Evolutionary conservation across 2,888 invertebrate species (phyloP), one percentile per base, ranked within the genome.

Genomic region (Fragum fragum): DNA sequence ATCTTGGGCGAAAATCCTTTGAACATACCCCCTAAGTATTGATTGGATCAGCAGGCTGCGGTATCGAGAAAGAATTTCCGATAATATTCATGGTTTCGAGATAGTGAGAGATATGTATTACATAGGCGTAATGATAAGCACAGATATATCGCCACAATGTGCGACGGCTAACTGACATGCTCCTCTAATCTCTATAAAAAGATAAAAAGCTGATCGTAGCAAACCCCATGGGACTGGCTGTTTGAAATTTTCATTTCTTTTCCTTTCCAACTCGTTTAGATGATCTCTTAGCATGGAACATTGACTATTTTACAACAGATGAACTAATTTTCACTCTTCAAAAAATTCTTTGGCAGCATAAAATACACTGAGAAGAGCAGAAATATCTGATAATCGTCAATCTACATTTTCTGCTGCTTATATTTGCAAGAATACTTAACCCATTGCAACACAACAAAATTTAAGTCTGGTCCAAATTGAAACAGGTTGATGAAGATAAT

Each of bases 1-100:
- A 85, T 85, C 85, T 75, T 77, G 71, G 63, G 72, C 42, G 76
- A 73, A 72, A 79, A 79, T 77, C 83, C 83, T 86, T 86, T 86
- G 86, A 86, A 81, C 73, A 36, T 73, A 74, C 83, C 83, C 83
- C 83, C 83, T 76, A 83, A 52, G 79, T 66, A 61, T 68, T 80
- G 83, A 83, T 83, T 76, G 36, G 66, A 83, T 80, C 79, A 76
- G 28, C 66, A 66, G 39, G 39, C 66, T 42, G 23, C 42, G 9
- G 42, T 66, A 66, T 66, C 66, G 66, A 66, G 66, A 42, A 66
- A 66, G 42, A 66, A 66, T 36, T 66, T n/a, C 66, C 39, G 66
- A 66, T 66, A 66, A 66, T 66, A 66, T 66, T 66, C 66, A 66
- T 66, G 66, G 66, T 39, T 66, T 66, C 7, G 42, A 66, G 66